Evolutionary conservation across 1,140 invertebrate genomes (phyloP).

Genomic region (Ruditapes philippinarum): DNA sequence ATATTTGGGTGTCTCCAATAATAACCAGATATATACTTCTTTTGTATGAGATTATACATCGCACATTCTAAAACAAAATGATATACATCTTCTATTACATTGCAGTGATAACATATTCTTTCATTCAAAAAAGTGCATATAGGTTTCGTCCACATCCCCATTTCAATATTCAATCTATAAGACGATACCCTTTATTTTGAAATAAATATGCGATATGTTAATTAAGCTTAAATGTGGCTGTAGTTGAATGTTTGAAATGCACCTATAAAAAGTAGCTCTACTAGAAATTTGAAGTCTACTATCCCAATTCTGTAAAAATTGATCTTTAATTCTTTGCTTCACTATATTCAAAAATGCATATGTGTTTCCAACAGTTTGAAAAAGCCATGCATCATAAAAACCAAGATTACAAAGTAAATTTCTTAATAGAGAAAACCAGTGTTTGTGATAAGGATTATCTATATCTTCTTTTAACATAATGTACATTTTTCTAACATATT

Average conservation of each 20-base stretch:
- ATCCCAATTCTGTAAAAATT: too few species aligned
- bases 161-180: slow-evolving; percentile 37
- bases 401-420: too few species aligned
- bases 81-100: slow-evolving; percentile 29
- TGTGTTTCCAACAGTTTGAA: too few species aligned
- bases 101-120: slow-evolving; percentile 23
- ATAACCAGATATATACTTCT: slow-evolving; percentile 14
- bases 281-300: not conserved
- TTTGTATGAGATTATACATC: not conserved
- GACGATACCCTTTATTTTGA: slow-evolving; percentile 23
- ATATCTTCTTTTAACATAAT: too few species aligned
- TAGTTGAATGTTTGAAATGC: not conserved
- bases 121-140: not conserved
- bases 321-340: too few species aligned
- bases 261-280: slow-evolving; percentile 21
- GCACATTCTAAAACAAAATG: slow-evolving; percentile 43
- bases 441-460: too few species aligned
- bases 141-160: slow-evolving; percentile 23
- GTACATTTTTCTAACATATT: too few species aligned
- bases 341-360: too few species aligned
- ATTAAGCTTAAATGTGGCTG: not conserved
- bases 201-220: not conserved
- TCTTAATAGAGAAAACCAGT: too few species aligned
- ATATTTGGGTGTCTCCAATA: slow-evolving; percentile 10
- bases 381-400: too few species aligned